Conservation (phyloP, 2,113 vertebrate species). For the Brachyhypopomus gauderio region DNA sequence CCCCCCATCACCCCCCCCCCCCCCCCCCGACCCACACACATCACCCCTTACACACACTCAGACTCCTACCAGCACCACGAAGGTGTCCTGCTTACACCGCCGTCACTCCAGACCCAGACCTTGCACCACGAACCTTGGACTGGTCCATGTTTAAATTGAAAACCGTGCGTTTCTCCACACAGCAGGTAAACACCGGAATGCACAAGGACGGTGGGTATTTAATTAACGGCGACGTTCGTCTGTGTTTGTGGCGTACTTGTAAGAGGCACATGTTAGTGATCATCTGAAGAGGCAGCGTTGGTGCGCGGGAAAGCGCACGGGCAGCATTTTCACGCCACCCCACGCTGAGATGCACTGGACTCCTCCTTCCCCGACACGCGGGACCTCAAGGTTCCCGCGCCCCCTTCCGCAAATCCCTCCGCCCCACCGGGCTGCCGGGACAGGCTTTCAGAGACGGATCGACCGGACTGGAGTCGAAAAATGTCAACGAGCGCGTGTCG, state of each 20-base stretch:
- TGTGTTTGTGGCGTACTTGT: constrained; percentile 45
- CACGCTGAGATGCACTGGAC: constrained; percentile 77
- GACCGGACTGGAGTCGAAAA: constrained; percentile 3
- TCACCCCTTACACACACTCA: no score
- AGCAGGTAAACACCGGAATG: constrained; percentile 2
- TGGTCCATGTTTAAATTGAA: constrained; percentile 15
- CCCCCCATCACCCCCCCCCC: no score
- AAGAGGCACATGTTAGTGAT: constrained; percentile 42
- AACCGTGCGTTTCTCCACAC: constrained; percentile 21
- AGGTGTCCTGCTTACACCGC: not conserved
- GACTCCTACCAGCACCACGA: not conserved
- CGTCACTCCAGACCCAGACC: constrained; percentile 8
- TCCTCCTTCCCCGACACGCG: constrained; percentile 78
- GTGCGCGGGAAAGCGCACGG: not conserved
- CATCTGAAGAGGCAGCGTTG: constrained; percentile 41
- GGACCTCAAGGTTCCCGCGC: constrained; percentile 79
- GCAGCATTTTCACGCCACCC: constrained; percentile 56
- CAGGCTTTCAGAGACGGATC: constrained; percentile 40
- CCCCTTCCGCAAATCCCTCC: constrained; percentile 77
- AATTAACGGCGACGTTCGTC: constrained; percentile 45
- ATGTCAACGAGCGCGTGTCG: not conserved
- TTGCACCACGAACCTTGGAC: constrained; percentile 12
- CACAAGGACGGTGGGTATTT: constrained; percentile 37
- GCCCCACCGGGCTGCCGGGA: constrained; percentile 18
- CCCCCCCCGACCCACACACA: not conserved